phyloP scores from a whole-genome alignment of 2,888 invertebrate genomes.

The Theodoxus fluviatilis region DNA sequence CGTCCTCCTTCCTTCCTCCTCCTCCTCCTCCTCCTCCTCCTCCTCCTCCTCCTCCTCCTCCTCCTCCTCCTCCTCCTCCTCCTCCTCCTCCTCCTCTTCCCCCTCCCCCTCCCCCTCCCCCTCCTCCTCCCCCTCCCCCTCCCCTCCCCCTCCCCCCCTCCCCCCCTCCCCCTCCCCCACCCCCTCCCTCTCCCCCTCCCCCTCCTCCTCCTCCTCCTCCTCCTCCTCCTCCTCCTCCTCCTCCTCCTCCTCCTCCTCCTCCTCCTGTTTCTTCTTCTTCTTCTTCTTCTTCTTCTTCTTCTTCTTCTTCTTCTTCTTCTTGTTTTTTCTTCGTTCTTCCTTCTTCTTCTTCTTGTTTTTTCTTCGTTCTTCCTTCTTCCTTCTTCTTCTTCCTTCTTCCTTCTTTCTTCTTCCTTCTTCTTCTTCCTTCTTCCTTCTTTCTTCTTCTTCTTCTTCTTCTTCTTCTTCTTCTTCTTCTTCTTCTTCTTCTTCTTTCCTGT shows the following conservation, averaged over 20 bases:
- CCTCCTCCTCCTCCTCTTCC: not conserved
- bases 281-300: not conserved
- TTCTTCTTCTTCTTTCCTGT: not conserved
- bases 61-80: not conserved
- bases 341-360: not conserved
- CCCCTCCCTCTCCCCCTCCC: not conserved
- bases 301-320: not conserved
- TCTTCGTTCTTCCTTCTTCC: not conserved
- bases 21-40: not conserved
- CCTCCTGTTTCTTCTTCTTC: not conserved
- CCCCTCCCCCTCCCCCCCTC: not conserved
- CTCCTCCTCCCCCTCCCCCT: not conserved
- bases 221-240: slow-evolving; percentile 2
- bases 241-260: not conserved
- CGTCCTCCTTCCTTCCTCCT: not conserved
- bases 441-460: slow-evolving; percentile 23
- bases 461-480: slow-evolving; percentile 19
- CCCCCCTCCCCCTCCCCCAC: not conserved
- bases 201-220: slow-evolving; percentile 1
- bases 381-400: not conserved
- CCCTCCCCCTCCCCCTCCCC: not conserved
- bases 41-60: slow-evolving; percentile 8
- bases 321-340: not conserved
- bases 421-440: not conserved
- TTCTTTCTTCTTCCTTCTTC: not conserved